Percentiles rank a stretch among this genome's conserved stretches.
These are phyloP conservation scores for Chalcis sispes DNA, from an alignment of 2,888 invertebrate genomes.

Conservation along the genomic window DNA sequence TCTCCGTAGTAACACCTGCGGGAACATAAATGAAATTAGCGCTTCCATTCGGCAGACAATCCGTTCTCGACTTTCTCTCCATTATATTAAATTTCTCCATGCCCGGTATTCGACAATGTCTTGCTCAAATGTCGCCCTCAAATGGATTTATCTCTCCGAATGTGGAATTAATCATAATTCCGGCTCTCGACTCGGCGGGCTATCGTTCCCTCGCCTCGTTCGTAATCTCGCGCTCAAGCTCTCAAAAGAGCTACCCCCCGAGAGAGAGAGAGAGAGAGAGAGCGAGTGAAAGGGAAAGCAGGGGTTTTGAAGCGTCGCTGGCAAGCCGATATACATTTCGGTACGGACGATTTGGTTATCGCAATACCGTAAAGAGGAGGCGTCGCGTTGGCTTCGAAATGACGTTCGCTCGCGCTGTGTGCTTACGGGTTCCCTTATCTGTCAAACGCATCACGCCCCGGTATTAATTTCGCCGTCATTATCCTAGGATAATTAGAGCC, in stretches of 20 bases:
- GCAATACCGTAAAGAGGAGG: neutral
- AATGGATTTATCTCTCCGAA: slow-evolving; percentile 19
- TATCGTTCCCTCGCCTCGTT: too few species aligned
- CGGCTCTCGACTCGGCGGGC: too few species aligned
- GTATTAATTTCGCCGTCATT: slow-evolving; percentile 49
- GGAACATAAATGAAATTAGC: slow-evolving; percentile 42
- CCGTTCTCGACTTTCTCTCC: neutral
- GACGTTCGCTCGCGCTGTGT: neutral
- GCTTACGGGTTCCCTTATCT: slow-evolving; percentile 37
- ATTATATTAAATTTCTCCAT: slow-evolving; percentile 32
- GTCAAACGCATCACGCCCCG: slow-evolving; percentile 41
- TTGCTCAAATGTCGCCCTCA: neutral
- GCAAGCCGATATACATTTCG: slow-evolving; percentile 27
- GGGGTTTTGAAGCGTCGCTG: too few species aligned
- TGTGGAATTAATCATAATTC: slow-evolving; percentile 41
- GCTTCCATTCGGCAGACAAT: slow-evolving; percentile 11
- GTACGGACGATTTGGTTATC: slow-evolving; percentile 33
- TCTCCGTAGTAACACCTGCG: slow-evolving; percentile 15
- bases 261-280: neutral
- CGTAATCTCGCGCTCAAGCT: neutral
- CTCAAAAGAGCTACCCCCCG: neutral
- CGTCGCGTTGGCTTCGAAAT: too few species aligned
- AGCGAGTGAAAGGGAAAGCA: neutral
- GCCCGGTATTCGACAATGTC: slow-evolving; percentile 17
- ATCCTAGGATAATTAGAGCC: slow-evolving; percentile 47